These are phyloP conservation scores for Rhabdomys dilectus DNA, from an alignment of 2,113 vertebrate genomes.

Conservation along the genomic window DNA sequence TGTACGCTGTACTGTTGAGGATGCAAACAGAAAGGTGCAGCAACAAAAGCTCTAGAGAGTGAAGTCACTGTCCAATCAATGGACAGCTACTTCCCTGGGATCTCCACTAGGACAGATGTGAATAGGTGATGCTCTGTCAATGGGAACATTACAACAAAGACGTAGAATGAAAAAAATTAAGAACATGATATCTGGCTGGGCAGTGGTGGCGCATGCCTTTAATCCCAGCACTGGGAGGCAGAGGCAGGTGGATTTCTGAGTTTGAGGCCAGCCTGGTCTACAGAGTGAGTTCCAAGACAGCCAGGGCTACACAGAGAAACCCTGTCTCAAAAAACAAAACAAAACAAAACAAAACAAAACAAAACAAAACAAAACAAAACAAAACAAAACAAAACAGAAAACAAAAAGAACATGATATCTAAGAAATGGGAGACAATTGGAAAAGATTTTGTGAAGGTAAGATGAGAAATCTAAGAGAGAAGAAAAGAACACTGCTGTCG, in stretches of 20 bases:
- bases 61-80: neutral
- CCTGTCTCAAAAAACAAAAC: too few species aligned
- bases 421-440: neutral
- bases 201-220: too few species aligned
- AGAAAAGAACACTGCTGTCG: neutral
- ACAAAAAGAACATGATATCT: neutral
- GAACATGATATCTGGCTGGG: neutral
- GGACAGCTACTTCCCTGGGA: neutral
- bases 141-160: neutral
- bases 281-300: too few species aligned
- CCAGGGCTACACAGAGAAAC: too few species aligned
- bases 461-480: neutral
- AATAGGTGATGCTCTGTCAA: neutral
- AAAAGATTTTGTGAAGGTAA: neutral
- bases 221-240: too few species aligned
- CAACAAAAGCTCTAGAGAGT: neutral
- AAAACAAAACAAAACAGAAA: too few species aligned
- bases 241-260: too few species aligned
- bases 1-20: neutral
- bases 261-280: too few species aligned
- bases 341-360: too few species aligned
- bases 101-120: neutral
- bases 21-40: neutral
- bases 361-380: too few species aligned
- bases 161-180: neutral